These are phyloP conservation scores for Addax nasomaculatus DNA, from an alignment of 2,113 vertebrate genomes.

Conservation along the genomic window DNA sequence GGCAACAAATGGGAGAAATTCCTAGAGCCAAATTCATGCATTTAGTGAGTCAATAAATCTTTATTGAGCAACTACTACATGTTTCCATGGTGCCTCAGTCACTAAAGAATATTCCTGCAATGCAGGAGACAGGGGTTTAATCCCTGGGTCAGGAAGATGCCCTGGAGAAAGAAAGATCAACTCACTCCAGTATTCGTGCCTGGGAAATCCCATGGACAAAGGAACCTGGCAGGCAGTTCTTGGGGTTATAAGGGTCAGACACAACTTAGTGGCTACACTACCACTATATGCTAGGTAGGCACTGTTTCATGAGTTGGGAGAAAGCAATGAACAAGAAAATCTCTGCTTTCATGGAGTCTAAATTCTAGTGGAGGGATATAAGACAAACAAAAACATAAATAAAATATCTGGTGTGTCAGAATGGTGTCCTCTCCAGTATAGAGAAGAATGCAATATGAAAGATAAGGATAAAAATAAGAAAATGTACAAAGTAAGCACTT, in stretches of 20 bases:
- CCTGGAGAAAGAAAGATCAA: not conserved
- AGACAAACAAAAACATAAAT: not conserved
- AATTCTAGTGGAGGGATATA: not conserved
- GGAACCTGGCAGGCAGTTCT: not conserved
- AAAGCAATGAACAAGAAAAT: not conserved
- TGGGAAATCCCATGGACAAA: not conserved
- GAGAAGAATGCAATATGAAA: not conserved
- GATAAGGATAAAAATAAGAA: not conserved
- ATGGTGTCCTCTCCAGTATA: not conserved
- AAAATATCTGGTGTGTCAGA: not conserved
- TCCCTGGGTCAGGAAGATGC: not conserved
- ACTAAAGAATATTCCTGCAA: not conserved
- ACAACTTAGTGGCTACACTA: not conserved
- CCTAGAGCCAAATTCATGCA: not conserved
- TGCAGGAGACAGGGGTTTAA: not conserved
- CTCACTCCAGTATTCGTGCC: not conserved
- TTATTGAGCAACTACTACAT: not conserved
- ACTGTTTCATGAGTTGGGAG: not conserved
- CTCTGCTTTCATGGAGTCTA: not conserved
- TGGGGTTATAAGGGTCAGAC: not conserved
- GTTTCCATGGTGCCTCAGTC: not conserved
- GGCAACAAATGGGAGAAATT: not conserved
- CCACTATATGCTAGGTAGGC: not conserved
- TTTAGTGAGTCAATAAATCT: not conserved
- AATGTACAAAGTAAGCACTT: not conserved